phyloP scores from a whole-genome alignment of 2,113 vertebrate species.

The Noturus placidus region DNA sequence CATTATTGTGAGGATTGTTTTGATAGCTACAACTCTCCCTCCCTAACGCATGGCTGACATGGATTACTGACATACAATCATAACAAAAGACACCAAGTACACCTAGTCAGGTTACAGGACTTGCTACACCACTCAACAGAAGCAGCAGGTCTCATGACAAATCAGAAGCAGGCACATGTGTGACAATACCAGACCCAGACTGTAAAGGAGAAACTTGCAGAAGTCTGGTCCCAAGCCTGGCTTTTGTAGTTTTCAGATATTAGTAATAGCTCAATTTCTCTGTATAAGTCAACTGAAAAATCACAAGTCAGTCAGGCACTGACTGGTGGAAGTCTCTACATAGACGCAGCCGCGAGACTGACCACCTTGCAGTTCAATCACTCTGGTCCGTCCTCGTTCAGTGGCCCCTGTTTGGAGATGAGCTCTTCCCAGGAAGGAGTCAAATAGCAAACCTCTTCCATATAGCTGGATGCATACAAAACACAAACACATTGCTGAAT shows the following conservation, averaged over 20 bases:
- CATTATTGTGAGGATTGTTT: background rate
- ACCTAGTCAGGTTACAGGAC: background rate
- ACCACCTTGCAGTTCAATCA: slow-evolving; percentile 67
- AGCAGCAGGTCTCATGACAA: background rate
- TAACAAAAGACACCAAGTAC: background rate
- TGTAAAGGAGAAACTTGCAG: background rate
- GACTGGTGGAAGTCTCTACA: slow-evolving; percentile 74
- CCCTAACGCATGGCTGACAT: background rate
- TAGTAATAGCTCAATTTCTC: background rate
- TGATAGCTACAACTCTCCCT: background rate
- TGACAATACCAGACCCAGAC: background rate
- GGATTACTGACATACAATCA: background rate
- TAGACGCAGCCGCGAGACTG: slow-evolving; percentile 61
- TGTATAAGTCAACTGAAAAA: background rate
- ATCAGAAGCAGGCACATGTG: background rate
- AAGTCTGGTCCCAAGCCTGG: slow-evolving; percentile 12
- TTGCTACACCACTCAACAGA: background rate
- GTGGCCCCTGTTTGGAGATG: slow-evolving; percentile 62
- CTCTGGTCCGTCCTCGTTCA: slow-evolving; percentile 65
- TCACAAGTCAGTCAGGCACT: slow-evolving; percentile 74
- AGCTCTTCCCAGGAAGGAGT: slow-evolving; percentile 68
- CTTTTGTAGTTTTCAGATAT: slow-evolving; percentile 17
- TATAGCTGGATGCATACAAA: slow-evolving; percentile 66
- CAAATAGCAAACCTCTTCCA: slow-evolving; percentile 68
- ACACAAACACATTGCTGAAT: background rate